Evolutionary conservation across 2,113 vertebrate species (phyloP).

Genomic region (Chaenogobius annularis): DNA sequence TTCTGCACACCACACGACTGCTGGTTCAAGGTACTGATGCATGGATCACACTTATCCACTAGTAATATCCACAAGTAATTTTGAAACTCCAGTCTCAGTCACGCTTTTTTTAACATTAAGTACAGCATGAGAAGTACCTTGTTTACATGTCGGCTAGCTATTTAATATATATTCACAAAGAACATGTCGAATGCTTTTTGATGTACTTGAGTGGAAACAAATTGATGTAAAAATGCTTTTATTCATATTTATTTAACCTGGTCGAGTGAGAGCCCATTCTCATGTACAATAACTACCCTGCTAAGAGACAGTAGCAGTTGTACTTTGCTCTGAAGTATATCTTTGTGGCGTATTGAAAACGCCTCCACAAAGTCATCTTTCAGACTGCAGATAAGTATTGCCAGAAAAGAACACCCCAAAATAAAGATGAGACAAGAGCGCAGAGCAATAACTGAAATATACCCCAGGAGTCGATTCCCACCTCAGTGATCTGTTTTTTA

Average conservation of each 20-base stretch:
- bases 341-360: neutral
- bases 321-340: neutral
- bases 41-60: neutral
- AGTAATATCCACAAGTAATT: neutral
- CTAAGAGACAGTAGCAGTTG: neutral
- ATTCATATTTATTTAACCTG: neutral
- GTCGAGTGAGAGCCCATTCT: neutral
- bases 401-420: neutral
- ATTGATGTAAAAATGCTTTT: no score
- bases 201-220: no score
- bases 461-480: conserved; percentile 40
- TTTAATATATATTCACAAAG: neutral
- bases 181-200: no score
- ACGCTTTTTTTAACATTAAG: neutral
- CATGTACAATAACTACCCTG: neutral
- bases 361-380: neutral
- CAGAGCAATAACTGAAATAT: conserved; percentile 42
- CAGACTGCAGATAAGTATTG: neutral
- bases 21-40: conserved; percentile 94
- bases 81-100: neutral
- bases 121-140: neutral
- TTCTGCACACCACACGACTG: conserved; percentile 92
- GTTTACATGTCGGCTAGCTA: neutral
- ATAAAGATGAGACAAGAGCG: conserved; percentile 16
- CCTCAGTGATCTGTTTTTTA: conserved; percentile 59